Evolutionary conservation across 2,113 vertebrate species (phyloP).

Genomic region (Hymenochirus boettgeri): DNA sequence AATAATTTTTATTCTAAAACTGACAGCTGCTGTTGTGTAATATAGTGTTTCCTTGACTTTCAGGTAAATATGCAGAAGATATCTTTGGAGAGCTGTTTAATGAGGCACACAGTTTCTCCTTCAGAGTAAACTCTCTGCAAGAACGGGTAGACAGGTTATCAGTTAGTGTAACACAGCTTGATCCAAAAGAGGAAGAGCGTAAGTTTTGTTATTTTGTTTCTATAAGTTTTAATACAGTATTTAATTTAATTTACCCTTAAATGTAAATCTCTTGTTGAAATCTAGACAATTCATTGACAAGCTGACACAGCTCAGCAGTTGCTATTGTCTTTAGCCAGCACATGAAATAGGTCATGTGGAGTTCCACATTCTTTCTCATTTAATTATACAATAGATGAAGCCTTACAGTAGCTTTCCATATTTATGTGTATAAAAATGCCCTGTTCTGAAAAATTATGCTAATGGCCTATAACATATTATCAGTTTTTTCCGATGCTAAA

Average conservation of each 20-base stretch:
- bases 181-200: slow-evolving; percentile 97
- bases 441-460: too few relatives aligned
- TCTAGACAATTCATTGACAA: slow-evolving; percentile 27
- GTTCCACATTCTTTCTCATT: slow-evolving; percentile 31
- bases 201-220: slow-evolving; percentile 62
- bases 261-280: not conserved
- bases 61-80: slow-evolving; percentile 99
- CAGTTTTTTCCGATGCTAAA: too few relatives aligned
- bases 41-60: slow-evolving; percentile 29
- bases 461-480: too few relatives aligned
- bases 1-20: too few relatives aligned
- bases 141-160: slow-evolving; percentile 95
- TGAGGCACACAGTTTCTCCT: slow-evolving; percentile 95
- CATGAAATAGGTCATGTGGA: slow-evolving; percentile 38
- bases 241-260: not conserved
- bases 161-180: slow-evolving; percentile 95
- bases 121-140: slow-evolving; percentile 96
- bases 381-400: slow-evolving; percentile 21
- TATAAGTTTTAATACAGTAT: not conserved
- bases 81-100: slow-evolving; percentile 97
- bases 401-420: slow-evolving; percentile 15
- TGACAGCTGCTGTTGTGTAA: not conserved
- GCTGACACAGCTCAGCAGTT: slow-evolving; percentile 19
- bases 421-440: slow-evolving; percentile 9
- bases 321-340: slow-evolving; percentile 23